These are phyloP conservation scores for Ochropleura plecta DNA, from an alignment of 2,888 invertebrate genomes.

Conservation along the genomic window DNA sequence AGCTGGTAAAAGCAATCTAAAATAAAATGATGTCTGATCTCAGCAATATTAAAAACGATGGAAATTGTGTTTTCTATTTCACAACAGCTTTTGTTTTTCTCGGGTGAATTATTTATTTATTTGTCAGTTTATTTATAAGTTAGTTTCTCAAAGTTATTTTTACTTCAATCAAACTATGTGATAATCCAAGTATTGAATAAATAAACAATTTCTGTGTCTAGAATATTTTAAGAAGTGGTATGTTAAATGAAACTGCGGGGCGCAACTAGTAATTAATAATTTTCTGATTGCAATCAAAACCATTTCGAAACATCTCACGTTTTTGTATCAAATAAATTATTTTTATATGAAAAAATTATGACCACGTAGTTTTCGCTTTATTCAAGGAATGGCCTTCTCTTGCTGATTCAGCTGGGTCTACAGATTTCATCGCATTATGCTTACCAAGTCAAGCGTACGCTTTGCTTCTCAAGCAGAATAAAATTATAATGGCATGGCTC, in stretches of 20 bases:
- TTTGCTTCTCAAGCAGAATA: slow-evolving; percentile 20
- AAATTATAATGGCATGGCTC: slow-evolving; percentile 10
- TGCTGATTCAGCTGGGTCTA: slow-evolving; percentile 17
- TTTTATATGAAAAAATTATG: not conserved
- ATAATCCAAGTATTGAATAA: too few species aligned
- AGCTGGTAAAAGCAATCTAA: slow-evolving; percentile 18
- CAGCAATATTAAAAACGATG: slow-evolving; percentile 20
- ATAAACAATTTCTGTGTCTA: too few species aligned
- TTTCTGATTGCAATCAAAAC: not conserved
- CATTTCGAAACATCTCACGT: not conserved
- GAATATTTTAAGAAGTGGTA: too few species aligned
- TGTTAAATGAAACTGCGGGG: too few species aligned
- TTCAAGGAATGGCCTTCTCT: not conserved
- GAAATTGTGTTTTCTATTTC: not conserved
- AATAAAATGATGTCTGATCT: slow-evolving; percentile 16
- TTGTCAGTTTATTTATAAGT: too few species aligned
- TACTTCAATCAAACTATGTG: too few species aligned
- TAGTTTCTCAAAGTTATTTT: too few species aligned
- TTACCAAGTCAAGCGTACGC: slow-evolving; percentile 21
- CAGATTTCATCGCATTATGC: slow-evolving; percentile 32
- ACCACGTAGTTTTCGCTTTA: slow-evolving; percentile 6
- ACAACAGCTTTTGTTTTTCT: not conserved
- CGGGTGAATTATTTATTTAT: not conserved
- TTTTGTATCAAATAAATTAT: not conserved
- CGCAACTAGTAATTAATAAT: not conserved